These are phyloP conservation scores for Macroramphosus scolopax DNA, from an alignment of 2,797 vertebrate species.

Conservation along the genomic window DNA sequence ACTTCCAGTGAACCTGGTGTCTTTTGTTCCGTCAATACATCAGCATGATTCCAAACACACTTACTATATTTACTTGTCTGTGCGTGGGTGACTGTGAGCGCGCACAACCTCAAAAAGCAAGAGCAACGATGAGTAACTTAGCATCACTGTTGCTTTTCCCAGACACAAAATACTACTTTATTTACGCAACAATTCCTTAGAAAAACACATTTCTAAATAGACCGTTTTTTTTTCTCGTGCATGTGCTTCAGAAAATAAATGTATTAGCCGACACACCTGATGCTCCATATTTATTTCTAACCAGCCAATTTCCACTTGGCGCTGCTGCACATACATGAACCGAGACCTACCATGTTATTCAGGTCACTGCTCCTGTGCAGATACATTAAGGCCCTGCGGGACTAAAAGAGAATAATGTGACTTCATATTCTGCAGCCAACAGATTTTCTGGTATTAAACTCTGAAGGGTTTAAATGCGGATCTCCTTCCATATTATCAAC, in stretches of 20 bases:
- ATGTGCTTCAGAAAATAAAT: too few relatives aligned
- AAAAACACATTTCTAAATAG: too few relatives aligned
- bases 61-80: slow-evolving; percentile 8
- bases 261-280: too few relatives aligned
- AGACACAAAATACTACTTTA: slow-evolving; percentile 17
- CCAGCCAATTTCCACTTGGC: neutral
- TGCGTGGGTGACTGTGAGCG: slow-evolving; percentile 15
- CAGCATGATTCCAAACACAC: slow-evolving; percentile 2
- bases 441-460: neutral
- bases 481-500: neutral
- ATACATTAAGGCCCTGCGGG: too few relatives aligned
- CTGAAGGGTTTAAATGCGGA: neutral
- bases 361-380: too few relatives aligned
- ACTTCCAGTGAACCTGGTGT: neutral
- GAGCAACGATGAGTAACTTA: slow-evolving; percentile 31
- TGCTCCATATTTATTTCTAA: too few relatives aligned
- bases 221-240: too few relatives aligned
- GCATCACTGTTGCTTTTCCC: slow-evolving; percentile 11
- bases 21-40: slow-evolving; percentile 18
- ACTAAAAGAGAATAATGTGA: neutral
- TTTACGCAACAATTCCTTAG: slow-evolving; percentile 19
- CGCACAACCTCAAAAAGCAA: neutral
- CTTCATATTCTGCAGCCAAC: neutral
- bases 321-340: too few relatives aligned
- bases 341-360: too few relatives aligned